Evolutionary conservation across 2,888 invertebrate species (phyloP).

Genomic region (Nymphalis polychloros): DNA sequence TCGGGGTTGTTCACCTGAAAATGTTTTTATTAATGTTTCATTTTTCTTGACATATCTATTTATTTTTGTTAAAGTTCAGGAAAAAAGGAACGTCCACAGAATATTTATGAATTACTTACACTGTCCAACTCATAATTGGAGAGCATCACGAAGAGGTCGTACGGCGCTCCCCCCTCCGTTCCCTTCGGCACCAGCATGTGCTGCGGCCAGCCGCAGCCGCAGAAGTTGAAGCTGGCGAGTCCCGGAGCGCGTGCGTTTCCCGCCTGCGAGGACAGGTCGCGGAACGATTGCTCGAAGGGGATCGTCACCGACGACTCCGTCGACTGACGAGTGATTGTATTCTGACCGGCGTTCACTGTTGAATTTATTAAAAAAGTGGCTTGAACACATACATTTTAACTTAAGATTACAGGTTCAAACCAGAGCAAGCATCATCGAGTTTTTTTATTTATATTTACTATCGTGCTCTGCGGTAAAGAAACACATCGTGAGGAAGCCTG

Average conservation of each 20-base stretch:
- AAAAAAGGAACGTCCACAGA: no score
- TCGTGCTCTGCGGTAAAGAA: no score
- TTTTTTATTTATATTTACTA: no score
- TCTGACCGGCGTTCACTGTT: conserved; percentile 81
- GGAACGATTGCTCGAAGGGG: conserved; percentile 82
- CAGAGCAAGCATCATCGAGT: no score
- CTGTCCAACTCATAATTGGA: conserved; percentile 73
- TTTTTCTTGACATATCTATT: no score
- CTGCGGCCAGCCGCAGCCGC: conserved; percentile 84
- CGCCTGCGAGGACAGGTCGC: conserved; percentile 66
- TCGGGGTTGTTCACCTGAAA: conserved; percentile 28
- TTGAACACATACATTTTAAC: no score
- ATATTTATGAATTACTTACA: background rate
- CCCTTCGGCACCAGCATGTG: conserved; percentile 81
- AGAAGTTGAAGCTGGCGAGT: conserved; percentile 75
- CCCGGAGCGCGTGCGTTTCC: conserved; percentile 45
- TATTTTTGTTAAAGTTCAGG: no score
- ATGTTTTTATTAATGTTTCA: background rate
- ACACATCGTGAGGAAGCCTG: no score
- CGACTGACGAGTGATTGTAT: conserved; percentile 80
- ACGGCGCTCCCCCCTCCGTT: conserved; percentile 58
- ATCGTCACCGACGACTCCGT: conserved; percentile 82
- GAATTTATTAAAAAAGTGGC: background rate
- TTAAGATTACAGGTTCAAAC: no score
- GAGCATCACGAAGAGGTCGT: conserved; percentile 72